A percentile compares a stretch with the other conserved stretches of the same genome.
These are phyloP conservation scores for Acyrthosiphon pisum DNA, from an alignment of 1,140 invertebrate species.

Conservation along the genomic window DNA sequence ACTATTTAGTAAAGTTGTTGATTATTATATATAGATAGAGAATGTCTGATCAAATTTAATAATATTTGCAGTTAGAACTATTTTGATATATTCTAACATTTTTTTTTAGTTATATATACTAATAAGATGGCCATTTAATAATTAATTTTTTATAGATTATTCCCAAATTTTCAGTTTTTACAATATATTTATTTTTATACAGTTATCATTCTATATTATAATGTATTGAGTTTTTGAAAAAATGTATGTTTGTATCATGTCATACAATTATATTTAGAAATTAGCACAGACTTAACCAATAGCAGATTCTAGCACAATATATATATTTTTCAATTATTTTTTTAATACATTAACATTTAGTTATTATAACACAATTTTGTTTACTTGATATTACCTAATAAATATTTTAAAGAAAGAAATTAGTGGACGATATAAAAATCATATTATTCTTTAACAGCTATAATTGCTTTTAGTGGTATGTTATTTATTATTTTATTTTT, in stretches of 20 bases:
- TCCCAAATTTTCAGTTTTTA: not conserved
- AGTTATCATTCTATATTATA: not conserved
- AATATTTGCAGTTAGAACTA: not conserved
- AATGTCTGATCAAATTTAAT: conserved; percentile 31
- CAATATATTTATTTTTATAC: conserved; percentile 37
- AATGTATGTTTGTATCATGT: not conserved
- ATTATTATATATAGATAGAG: not conserved
- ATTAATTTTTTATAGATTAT: conserved; percentile 31
- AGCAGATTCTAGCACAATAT: not conserved
- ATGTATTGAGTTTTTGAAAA: conserved; percentile 17
- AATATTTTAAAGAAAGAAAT: not conserved
- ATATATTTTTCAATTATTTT: not conserved
- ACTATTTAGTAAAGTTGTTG: not conserved
- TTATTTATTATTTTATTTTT: conserved; percentile 49
- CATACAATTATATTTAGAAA: conserved; percentile 10
- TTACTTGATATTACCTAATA: conserved; percentile 40
- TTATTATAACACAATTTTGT: conserved; percentile 2
- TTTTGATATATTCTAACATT: not conserved
- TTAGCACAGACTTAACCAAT: conserved; percentile 41
- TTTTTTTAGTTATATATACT: not conserved
- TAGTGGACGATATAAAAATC: not conserved
- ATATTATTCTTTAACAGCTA: conserved; percentile 43
- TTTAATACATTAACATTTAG: conserved; percentile 38
- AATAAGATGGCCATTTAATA: not conserved
- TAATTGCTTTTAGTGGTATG: conserved; percentile 39